phyloP scores from a whole-genome alignment of 2,113 vertebrate genomes.

The Pycnonotus jocosus region DNA sequence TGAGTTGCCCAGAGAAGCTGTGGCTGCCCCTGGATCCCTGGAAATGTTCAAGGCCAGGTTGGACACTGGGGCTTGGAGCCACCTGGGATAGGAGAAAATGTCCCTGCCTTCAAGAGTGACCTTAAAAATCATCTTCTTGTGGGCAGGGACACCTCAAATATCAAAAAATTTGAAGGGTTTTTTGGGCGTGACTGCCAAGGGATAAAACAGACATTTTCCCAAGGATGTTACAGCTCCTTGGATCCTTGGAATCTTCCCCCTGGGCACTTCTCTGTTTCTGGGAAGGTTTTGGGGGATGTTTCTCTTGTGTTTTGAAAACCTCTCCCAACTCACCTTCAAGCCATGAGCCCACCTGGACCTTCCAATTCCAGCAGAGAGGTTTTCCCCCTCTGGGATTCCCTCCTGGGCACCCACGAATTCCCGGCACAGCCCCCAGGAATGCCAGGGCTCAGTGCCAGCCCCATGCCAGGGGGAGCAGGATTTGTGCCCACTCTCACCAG shows the following conservation, averaged over 20 bases:
- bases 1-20: rapidly evolving
- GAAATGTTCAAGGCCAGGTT: not conserved
- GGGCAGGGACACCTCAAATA: not conserved
- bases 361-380: not conserved
- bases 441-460: not conserved
- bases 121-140: not conserved
- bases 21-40: not conserved
- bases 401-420: rapidly evolving
- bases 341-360: not conserved
- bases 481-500: not conserved
- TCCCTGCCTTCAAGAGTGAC: not conserved
- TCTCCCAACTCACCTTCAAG: rapidly evolving
- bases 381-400: not conserved
- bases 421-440: not conserved
- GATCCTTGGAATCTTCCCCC: not conserved
- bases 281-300: not conserved
- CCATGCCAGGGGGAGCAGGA: not conserved
- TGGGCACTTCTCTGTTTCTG: not conserved
- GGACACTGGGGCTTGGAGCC: not conserved
- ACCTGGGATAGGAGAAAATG: not conserved
- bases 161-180: not conserved
- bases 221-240: not conserved
- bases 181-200: not conserved
- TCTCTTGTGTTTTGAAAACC: not conserved
- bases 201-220: not conserved